A percentile compares a stretch with the other conserved stretches of the same genome.
phyloP scores from a whole-genome alignment of 2,888 invertebrate genomes.

The Papilio gigon region DNA sequence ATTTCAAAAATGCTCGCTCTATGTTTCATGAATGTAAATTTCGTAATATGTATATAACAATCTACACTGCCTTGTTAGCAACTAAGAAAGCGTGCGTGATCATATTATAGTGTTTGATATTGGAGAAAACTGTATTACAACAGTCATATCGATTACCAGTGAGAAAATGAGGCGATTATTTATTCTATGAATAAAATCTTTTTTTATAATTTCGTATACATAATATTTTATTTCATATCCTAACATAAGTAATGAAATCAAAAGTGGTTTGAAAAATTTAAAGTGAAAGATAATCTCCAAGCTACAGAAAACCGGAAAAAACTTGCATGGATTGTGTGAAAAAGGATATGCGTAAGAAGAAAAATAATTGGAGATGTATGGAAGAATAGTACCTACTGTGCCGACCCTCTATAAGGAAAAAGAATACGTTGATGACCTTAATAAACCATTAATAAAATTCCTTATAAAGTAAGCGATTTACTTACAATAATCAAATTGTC shows the following conservation, averaged over 20 bases:
- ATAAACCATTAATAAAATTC: too few relatives aligned
- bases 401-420: too few relatives aligned
- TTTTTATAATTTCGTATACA: constrained; percentile 44
- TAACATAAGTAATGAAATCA: background rate
- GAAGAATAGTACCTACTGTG: too few relatives aligned
- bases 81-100: constrained; percentile 33
- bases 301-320: too few relatives aligned
- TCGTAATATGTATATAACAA: constrained; percentile 11
- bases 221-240: constrained; percentile 36
- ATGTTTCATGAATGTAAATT: constrained; percentile 25
- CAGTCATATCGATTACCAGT: constrained; percentile 57
- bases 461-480: too few relatives aligned
- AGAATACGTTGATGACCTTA: too few relatives aligned
- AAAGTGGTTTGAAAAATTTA: too few relatives aligned
- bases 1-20: background rate
- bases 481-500: too few relatives aligned
- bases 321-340: too few relatives aligned
- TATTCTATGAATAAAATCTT: constrained; percentile 77
- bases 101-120: constrained; percentile 39
- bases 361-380: too few relatives aligned
- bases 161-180: constrained; percentile 58
- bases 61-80: constrained; percentile 12
- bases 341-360: too few relatives aligned
- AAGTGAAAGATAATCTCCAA: too few relatives aligned
- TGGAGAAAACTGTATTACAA: constrained; percentile 44